Evolutionary conservation across 2,113 vertebrate genomes (phyloP).

Genomic region (Lota lota): DNA sequence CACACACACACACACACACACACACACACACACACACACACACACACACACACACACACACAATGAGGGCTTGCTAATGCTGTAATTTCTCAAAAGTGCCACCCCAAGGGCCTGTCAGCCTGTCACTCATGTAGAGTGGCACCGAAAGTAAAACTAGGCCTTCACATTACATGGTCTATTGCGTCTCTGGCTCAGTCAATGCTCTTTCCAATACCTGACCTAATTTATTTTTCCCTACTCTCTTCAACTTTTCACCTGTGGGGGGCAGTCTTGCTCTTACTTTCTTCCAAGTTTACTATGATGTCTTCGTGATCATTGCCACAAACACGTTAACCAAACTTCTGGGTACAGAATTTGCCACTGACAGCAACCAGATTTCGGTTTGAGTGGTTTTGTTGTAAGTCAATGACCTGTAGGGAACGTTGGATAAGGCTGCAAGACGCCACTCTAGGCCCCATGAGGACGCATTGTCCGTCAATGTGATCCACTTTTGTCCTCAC

Average conservation of each 20-base stretch:
- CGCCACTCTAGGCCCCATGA: constrained; percentile 8
- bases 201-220: constrained; percentile 37
- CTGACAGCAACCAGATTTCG: too few relatives aligned
- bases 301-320: neutral
- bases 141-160: neutral
- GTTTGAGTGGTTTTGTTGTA: too few relatives aligned
- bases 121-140: constrained; percentile 1
- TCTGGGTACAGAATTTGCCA: too few relatives aligned
- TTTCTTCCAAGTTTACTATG: neutral
- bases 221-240: constrained; percentile 41
- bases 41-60: neutral
- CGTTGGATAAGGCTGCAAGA: constrained; percentile 1
- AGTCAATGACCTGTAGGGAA: constrained; percentile 9
- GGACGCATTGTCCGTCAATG: constrained; percentile 38
- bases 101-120: neutral
- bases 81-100: constrained; percentile 10
- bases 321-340: too few relatives aligned
- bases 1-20: too few relatives aligned
- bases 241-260: constrained; percentile 41
- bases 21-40: too few relatives aligned
- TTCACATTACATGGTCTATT: neutral
- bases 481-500: constrained; percentile 35
- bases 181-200: neutral
- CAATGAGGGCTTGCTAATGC: constrained; percentile 10
- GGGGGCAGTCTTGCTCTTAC: constrained; percentile 59